phyloP scores from a whole-genome alignment of 2,797 vertebrate genomes.

The Moxostoma hubbsi region DNA sequence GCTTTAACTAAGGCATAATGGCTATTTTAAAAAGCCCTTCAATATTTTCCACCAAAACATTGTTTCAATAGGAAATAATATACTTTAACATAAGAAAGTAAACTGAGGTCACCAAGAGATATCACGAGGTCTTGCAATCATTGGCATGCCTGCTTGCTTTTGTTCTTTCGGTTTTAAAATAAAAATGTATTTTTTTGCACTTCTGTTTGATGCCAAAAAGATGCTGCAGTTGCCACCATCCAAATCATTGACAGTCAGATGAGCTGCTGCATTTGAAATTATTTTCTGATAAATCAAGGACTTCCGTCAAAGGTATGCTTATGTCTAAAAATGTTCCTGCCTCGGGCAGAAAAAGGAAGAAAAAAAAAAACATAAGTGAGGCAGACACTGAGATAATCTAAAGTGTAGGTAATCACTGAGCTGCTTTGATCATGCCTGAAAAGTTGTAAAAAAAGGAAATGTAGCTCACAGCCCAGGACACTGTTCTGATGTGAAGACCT shows the following conservation, averaged over 20 bases:
- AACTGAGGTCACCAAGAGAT: no score
- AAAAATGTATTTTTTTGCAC: constrained; percentile 4
- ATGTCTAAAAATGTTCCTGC: constrained; percentile 21
- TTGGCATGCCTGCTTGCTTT: constrained; percentile 23
- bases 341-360: neutral
- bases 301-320: constrained; percentile 15
- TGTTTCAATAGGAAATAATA: no score
- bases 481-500: constrained; percentile 20
- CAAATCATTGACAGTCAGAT: constrained; percentile 18
- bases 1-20: no score
- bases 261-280: constrained; percentile 11
- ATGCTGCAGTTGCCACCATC: constrained; percentile 22
- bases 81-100: no score
- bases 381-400: constrained; percentile 41
- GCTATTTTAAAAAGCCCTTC: no score
- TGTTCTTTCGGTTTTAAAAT: constrained; percentile 29
- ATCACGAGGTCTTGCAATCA: no score
- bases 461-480: constrained; percentile 17
- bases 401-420: constrained; percentile 46
- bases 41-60: no score
- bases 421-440: constrained; percentile 48
- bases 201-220: constrained; percentile 38
- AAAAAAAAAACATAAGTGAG: constrained; percentile 11
- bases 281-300: constrained; percentile 19
- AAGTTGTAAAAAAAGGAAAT: constrained; percentile 24